Conservation (phyloP, 2,113 vertebrate genomes). For the Ranitomeya imitator region DNA sequence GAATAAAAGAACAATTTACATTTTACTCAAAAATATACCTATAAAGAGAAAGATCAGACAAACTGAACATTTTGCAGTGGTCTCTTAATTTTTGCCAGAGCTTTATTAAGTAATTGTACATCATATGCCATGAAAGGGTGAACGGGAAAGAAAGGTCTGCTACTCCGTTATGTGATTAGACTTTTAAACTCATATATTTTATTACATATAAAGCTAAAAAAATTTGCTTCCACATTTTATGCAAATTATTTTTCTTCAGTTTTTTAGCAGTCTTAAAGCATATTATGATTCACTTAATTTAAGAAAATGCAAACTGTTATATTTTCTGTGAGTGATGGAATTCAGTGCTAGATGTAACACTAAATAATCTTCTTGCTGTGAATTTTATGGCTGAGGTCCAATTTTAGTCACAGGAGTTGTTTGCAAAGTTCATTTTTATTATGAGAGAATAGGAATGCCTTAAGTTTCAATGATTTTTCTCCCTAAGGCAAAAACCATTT, state of each 20-base stretch:
- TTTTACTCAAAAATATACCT: too few relatives aligned
- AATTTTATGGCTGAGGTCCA: not conserved
- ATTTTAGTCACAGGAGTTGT: not conserved
- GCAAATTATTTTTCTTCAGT: not conserved
- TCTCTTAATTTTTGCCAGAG: too few relatives aligned
- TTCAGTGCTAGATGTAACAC: not conserved
- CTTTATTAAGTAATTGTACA: too few relatives aligned
- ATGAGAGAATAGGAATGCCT: not conserved
- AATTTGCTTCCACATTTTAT: too few relatives aligned
- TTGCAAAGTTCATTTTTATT: not conserved
- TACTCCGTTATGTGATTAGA: too few relatives aligned
- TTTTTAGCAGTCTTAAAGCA: not conserved
- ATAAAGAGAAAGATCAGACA: too few relatives aligned
- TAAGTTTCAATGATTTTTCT: not conserved
- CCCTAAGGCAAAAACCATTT: constrained; percentile 45
- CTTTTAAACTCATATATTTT: too few relatives aligned
- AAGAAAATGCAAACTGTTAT: not conserved
- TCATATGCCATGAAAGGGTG: too few relatives aligned
- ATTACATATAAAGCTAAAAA: too few relatives aligned
- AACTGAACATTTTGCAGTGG: too few relatives aligned
- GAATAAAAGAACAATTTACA: too few relatives aligned
- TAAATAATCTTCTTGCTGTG: not conserved
- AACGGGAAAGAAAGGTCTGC: too few relatives aligned
- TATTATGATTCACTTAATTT: not conserved
- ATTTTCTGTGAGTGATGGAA: not conserved